Conservation (phyloP, 2,797 vertebrate genomes). For the Halcyon chelicuti region DNA sequence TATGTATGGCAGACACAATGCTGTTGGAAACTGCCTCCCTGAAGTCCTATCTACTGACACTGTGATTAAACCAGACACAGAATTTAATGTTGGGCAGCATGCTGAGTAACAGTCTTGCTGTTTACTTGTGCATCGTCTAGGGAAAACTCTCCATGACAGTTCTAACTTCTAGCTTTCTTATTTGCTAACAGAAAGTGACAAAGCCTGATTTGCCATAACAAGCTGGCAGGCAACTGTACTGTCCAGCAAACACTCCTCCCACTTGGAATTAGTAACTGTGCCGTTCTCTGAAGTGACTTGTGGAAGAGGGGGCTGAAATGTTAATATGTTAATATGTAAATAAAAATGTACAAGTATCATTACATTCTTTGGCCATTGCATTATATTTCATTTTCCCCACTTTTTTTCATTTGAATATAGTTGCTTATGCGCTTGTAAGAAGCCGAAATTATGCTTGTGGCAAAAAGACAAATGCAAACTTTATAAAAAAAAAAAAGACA, state of each 20-base stretch:
- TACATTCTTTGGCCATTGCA: background rate
- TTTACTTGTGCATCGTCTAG: rapidly evolving
- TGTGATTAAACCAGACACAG: background rate
- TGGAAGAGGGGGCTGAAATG: background rate
- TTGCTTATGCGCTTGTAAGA: background rate
- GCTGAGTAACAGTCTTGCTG: background rate
- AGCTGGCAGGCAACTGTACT: rapidly evolving
- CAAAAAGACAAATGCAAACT: background rate
- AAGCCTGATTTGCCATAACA: background rate
- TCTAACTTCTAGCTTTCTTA: background rate
- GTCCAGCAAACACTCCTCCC: background rate
- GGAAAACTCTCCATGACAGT: background rate
- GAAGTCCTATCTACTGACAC: background rate
- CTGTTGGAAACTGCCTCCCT: rapidly evolving
- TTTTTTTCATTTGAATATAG: background rate
- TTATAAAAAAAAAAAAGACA: background rate
- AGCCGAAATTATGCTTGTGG: background rate
- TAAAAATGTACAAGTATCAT: background rate
- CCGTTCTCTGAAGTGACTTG: background rate
- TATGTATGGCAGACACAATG: rapidly evolving
- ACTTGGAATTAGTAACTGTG: background rate
- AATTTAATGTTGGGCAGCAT: background rate
- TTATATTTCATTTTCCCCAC: background rate
- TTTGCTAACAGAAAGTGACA: background rate
- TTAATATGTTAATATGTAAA: background rate